Conservation (phyloP, 1,140 invertebrate genomes). For the Pseudomyrmex sp. region DNA sequence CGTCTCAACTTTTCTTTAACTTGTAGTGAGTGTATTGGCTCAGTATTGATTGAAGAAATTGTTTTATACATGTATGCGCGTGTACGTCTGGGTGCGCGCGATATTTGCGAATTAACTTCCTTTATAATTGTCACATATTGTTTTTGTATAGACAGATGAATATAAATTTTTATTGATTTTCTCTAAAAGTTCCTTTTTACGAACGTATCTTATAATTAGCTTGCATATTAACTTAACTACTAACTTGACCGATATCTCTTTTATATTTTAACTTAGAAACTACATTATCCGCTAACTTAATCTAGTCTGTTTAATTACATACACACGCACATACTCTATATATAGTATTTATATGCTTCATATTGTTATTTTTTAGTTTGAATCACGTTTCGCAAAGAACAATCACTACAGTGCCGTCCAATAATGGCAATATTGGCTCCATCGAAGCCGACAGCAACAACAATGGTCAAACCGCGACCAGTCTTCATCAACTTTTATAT, state of each 20-base stretch:
- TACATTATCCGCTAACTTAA: no score
- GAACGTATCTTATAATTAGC: no score
- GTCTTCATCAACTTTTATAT: constrained; percentile 82
- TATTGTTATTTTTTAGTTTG: constrained; percentile 73
- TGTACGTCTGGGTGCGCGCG: no score
- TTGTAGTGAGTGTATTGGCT: constrained; percentile 73
- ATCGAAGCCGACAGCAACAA: constrained; percentile 80
- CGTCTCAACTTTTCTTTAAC: constrained; percentile 68
- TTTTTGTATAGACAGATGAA: no score
- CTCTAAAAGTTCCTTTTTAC: no score
- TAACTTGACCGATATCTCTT: no score
- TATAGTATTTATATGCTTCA: constrained; percentile 39
- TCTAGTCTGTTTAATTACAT: not conserved
- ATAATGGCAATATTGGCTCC: constrained; percentile 72
- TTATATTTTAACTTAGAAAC: no score
- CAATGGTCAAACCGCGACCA: constrained; percentile 74
- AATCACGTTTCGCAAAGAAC: constrained; percentile 81
- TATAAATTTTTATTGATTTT: no score
- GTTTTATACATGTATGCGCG: no score
- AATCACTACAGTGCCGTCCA: constrained; percentile 68
- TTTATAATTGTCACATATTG: no score
- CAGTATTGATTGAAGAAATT: not conserved
- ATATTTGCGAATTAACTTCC: no score
- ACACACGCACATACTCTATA: constrained; percentile 7
- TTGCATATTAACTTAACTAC: no score